Evolutionary conservation across 2,113 vertebrate species (phyloP), one percentile per base, ranked within the genome.

Genomic region (Grantiella picta): DNA sequence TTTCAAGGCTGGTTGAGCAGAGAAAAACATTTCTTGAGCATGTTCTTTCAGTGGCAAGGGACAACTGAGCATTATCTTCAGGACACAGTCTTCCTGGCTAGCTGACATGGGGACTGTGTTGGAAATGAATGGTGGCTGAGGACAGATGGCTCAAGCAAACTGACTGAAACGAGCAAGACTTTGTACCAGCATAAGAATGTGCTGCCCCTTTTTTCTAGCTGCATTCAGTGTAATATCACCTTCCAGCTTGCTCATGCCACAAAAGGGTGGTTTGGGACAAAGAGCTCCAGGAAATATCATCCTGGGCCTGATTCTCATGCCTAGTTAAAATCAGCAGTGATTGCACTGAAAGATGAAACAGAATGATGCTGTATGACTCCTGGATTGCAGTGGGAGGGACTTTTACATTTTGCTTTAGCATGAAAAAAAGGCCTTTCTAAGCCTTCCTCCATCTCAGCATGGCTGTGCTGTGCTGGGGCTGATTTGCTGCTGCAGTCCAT

Each of bases 51-150:
- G 42, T 14, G 14, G 69, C 77, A 89, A 88, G 65, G 79, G 88
- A 89, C 61, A 93, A 42, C 57, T 84, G 40, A 92, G 40, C 65
- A 82, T 82, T 94, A 92, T 95, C 95, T 86, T 63, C 36, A 73
- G 70, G 45, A 53, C 72, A 80, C 93, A 94, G 78, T 54, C 66
- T 82, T 96, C 73, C 78, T 77, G 40, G 63, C 22, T 69, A 84
- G 73, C 33, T 70, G 54, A 88, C 80, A 66, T 3, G 17, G 27
- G 56, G 36, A 54, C 11, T 42, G 18, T 8, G 22, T 31, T 94
- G 60, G 71, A 92, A 95, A 88, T 64, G 42, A 86, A 50, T 64
- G 2, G 49, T 75, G 50, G 18, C 20, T 84, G 68, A 89, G 69
- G 66, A 81, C 1, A 9, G 45, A 81, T 42, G 40, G 77, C 16